phyloP scores from a whole-genome alignment of 1,140 invertebrate species.

The Rhopalosiphum padi region DNA sequence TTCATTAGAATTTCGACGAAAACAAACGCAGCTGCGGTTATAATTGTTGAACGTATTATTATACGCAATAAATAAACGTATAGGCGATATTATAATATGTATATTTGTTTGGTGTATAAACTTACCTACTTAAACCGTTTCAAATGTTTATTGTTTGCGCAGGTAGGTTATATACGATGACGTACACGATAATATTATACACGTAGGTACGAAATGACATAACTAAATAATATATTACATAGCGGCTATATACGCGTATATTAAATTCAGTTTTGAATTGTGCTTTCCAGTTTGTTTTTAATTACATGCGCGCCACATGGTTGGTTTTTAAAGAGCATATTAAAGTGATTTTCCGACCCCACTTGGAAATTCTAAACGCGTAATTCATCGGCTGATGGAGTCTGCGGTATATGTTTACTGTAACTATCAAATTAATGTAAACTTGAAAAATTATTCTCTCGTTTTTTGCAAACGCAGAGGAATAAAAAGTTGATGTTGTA shows the following conservation, averaged over 20 bases:
- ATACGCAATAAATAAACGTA: neutral
- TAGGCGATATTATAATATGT: neutral
- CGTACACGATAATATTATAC: neutral
- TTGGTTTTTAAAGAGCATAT: neutral
- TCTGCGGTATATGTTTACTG: neutral
- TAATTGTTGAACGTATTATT: neutral
- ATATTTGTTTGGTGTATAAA: neutral
- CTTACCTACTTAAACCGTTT: neutral
- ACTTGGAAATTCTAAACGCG: neutral
- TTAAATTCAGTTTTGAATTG: neutral
- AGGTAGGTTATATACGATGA: neutral
- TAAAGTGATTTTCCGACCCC: neutral
- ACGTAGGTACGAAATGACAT: neutral
- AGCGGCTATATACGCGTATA: neutral
- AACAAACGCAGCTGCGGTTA: neutral
- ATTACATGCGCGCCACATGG: neutral
- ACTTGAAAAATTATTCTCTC: neutral
- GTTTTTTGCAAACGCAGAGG: neutral
- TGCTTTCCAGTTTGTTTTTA: neutral
- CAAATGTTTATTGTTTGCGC: slow-evolving; percentile 1
- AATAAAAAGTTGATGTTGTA: neutral
- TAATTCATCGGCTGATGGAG: neutral
- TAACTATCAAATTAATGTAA: neutral
- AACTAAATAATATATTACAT: neutral
- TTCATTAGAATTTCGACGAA: neutral